Conservation (phyloP, 2,113 vertebrate species). For the Takifugu flavidus region DNA sequence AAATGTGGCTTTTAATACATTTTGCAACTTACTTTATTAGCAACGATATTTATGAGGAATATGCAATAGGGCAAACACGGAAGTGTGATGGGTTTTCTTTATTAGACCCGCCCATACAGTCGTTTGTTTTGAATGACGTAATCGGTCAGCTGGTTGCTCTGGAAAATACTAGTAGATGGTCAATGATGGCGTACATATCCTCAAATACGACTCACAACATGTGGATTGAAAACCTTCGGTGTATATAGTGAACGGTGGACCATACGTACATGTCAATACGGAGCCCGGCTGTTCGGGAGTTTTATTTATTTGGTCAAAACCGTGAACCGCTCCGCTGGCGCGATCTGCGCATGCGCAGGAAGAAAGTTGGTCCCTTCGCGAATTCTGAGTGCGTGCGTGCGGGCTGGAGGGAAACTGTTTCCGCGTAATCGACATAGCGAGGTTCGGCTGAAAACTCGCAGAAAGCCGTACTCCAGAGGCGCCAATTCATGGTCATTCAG, state of each 20-base stretch:
- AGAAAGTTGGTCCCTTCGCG: conserved; percentile 11
- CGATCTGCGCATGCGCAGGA: conserved; percentile 25
- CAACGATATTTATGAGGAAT: neutral
- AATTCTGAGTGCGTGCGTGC: neutral
- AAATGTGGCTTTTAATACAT: no score
- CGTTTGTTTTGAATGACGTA: conserved; percentile 55
- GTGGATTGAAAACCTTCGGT: neutral
- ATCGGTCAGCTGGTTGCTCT: conserved; percentile 47
- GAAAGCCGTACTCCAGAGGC: neutral
- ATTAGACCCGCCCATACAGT: conserved; percentile 26
- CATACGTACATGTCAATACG: no score
- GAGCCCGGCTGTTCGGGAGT: no score
- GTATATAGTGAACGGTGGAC: no score
- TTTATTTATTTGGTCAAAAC: neutral
- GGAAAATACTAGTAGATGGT: conserved; percentile 41
- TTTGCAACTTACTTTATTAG: conserved; percentile 33
- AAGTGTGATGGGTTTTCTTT: conserved; percentile 19
- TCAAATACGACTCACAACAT: neutral
- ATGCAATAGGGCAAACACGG: conserved; percentile 11
- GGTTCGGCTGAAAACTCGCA: neutral
- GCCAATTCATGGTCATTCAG: conserved; percentile 12
- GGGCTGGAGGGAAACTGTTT: conserved; percentile 18
- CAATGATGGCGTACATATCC: neutral
- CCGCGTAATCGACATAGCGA: neutral
- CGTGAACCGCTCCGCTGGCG: neutral